Evolutionary conservation across 2,113 vertebrate genomes (phyloP).

Genomic region (Nesoenas mayeri): DNA sequence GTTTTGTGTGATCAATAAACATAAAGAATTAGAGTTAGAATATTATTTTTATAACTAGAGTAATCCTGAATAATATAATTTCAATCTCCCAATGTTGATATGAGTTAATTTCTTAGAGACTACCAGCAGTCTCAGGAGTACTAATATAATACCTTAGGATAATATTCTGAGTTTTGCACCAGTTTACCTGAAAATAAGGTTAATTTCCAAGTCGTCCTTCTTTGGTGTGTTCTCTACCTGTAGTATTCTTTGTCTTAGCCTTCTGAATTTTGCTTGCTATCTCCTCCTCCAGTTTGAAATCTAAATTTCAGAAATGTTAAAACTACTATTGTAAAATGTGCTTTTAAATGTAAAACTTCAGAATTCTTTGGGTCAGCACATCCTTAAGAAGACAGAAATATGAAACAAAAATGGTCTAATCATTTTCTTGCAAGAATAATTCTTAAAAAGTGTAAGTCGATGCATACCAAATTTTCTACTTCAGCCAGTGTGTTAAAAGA

Average conservation of each 20-base stretch:
- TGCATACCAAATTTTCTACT: not conserved
- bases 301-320: not conserved
- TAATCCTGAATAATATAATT: not conserved
- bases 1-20: not conserved
- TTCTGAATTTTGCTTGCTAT: not conserved
- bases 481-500: not conserved
- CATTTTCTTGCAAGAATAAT: not conserved
- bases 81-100: not conserved
- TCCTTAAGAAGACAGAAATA: not conserved
- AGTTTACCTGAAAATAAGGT: not conserved
- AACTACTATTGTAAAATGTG: not conserved
- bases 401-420: not conserved
- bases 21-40: not conserved
- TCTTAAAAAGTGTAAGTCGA: not conserved
- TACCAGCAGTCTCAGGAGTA: not conserved
- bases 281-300: not conserved
- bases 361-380: not conserved
- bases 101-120: not conserved
- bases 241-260: not conserved
- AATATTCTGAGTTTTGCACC: not conserved
- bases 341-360: not conserved
- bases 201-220: not conserved
- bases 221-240: not conserved
- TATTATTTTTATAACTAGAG: not conserved
- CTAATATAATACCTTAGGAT: not conserved